These are phyloP conservation scores for Pholis gunnellus DNA, from an alignment of 2,113 vertebrate species.

Conservation along the genomic window DNA sequence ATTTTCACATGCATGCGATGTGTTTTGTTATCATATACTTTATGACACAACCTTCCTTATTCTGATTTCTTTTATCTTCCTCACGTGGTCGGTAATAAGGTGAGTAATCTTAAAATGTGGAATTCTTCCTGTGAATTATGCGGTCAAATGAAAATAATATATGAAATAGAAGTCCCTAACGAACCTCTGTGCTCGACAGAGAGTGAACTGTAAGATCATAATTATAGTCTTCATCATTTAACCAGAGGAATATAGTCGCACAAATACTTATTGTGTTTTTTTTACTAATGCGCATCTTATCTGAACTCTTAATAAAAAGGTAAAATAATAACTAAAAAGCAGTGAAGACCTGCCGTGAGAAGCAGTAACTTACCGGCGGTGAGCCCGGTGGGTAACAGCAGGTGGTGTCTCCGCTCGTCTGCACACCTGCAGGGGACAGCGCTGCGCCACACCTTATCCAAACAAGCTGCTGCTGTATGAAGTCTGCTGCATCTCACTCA, in stretches of 20 bases:
- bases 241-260: no score
- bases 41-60: neutral
- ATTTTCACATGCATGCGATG: neutral
- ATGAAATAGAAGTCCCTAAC: no score
- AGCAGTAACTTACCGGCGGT: neutral
- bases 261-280: no score
- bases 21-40: neutral
- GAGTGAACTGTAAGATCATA: no score
- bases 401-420: conserved; percentile 11
- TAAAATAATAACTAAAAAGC: neutral
- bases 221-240: no score
- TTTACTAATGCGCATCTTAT: neutral
- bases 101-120: no score
- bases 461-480: no score
- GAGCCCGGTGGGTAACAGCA: neutral
- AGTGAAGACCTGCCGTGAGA: neutral
- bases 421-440: conserved; percentile 46
- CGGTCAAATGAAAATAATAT: no score
- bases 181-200: no score
- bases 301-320: neutral
- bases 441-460: conserved; percentile 41
- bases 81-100: no score
- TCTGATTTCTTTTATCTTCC: neutral
- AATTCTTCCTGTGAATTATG: no score
- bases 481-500: no score